phyloP scores from a whole-genome alignment of 1,140 invertebrate genomes.

The Drosophila sproati region DNA sequence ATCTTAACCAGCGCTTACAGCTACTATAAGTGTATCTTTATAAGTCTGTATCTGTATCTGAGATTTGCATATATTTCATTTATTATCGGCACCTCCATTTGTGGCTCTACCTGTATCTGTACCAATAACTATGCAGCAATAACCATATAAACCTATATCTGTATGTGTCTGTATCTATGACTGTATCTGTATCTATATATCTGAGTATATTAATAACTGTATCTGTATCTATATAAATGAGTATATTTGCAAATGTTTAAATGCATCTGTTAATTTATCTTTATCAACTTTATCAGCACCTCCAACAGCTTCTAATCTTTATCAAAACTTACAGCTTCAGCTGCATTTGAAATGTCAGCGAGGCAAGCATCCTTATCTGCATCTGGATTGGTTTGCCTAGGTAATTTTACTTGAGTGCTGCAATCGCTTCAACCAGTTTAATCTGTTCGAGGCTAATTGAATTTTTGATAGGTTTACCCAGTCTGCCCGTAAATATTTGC shows the following conservation, averaged over 20 bases:
- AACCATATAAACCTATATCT: not conserved
- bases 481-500: conserved; percentile 34
- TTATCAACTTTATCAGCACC: no score
- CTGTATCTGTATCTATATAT: conserved; percentile 2
- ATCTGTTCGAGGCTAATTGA: conserved; percentile 39
- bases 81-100: not conserved
- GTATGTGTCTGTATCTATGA: conserved; percentile 8
- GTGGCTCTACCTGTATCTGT: not conserved
- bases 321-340: not conserved
- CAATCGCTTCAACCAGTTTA: conserved; percentile 8
- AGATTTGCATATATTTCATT: not conserved
- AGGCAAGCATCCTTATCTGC: not conserved
- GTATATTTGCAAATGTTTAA: not conserved
- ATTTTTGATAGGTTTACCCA: conserved; percentile 33
- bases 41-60: not conserved
- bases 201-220: not conserved
- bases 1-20: no score
- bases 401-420: conserved; percentile 61
- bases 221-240: not conserved
- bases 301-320: no score
- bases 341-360: not conserved
- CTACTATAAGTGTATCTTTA: not conserved
- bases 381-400: conserved; percentile 25
- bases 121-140: no score
- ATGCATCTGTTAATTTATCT: not conserved